Percentiles rank a stretch among this genome's conserved stretches.
phyloP scores from a whole-genome alignment of 1,140 invertebrate species.

The Zaprionus taronus region DNA sequence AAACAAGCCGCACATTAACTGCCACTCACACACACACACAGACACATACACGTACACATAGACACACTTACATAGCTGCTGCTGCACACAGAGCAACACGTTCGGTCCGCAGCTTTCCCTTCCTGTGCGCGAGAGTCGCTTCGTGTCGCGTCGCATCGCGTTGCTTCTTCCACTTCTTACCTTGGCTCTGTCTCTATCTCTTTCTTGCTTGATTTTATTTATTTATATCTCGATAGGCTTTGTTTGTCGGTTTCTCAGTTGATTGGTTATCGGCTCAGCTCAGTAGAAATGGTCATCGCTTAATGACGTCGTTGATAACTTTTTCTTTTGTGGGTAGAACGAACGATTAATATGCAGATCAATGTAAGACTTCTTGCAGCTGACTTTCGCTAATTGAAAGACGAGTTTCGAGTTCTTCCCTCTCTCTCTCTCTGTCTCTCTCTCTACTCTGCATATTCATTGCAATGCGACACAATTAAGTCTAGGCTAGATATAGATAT shows the following conservation, averaged over 20 bases:
- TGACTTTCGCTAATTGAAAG: slow-evolving; percentile 81
- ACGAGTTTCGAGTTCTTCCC: slow-evolving; percentile 52
- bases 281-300: slow-evolving; percentile 70
- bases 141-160: slow-evolving; percentile 40
- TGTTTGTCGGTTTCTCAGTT: slow-evolving; percentile 39
- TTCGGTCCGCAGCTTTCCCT: slow-evolving; percentile 70
- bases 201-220: slow-evolving; percentile 33
- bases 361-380: slow-evolving; percentile 41
- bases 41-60: slow-evolving; percentile 15
- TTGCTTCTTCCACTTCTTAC: slow-evolving; percentile 39
- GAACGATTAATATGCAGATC: slow-evolving; percentile 74
- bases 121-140: slow-evolving; percentile 68
- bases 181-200: slow-evolving; percentile 15
- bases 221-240: slow-evolving; percentile 60
- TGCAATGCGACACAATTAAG: slow-evolving; percentile 79
- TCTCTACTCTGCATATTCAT: slow-evolving; percentile 53
- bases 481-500: slow-evolving; percentile 42
- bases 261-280: slow-evolving; percentile 40
- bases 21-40: slow-evolving; percentile 10
- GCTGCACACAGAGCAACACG: slow-evolving; percentile 42
- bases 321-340: slow-evolving; percentile 74
- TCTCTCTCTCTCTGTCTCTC: not conserved
- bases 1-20: slow-evolving; percentile 65
- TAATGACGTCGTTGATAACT: slow-evolving; percentile 64
- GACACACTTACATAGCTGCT: slow-evolving; percentile 3